These are phyloP conservation scores for Patella caerulea DNA, from an alignment of 2,888 invertebrate genomes.

Conservation along the genomic window DNA sequence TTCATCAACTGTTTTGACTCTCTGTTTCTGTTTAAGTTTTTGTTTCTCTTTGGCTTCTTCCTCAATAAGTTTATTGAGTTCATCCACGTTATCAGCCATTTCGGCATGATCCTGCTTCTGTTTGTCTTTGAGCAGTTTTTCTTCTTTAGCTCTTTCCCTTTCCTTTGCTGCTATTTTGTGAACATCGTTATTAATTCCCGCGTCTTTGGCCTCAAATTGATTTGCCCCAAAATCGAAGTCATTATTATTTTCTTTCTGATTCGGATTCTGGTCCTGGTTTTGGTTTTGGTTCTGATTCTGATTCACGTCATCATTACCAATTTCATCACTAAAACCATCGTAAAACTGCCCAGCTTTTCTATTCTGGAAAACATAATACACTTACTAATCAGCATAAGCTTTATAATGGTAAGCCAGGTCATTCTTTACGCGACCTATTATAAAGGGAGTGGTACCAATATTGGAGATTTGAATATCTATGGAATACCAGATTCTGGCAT, in stretches of 20 bases:
- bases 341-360: no score
- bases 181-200: not conserved
- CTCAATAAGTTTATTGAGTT: not conserved
- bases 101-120: not conserved
- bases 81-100: constrained; percentile 10
- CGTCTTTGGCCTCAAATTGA: not conserved
- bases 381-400: no score
- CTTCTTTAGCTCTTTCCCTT: no score
- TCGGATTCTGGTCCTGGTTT: not conserved
- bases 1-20: constrained; percentile 10
- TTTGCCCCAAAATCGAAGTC: not conserved
- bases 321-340: no score
- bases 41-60: constrained; percentile 5
- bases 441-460: no score
- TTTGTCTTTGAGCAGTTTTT: not conserved
- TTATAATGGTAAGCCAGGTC: no score
- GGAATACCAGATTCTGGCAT: no score
- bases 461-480: no score
- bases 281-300: not conserved
- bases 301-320: not conserved
- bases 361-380: no score
- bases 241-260: not conserved
- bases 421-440: no score
- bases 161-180: not conserved
- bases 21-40: constrained; percentile 8